Evolutionary conservation across 1,140 invertebrate species (phyloP).

Genomic region (Idris sp.): DNA sequence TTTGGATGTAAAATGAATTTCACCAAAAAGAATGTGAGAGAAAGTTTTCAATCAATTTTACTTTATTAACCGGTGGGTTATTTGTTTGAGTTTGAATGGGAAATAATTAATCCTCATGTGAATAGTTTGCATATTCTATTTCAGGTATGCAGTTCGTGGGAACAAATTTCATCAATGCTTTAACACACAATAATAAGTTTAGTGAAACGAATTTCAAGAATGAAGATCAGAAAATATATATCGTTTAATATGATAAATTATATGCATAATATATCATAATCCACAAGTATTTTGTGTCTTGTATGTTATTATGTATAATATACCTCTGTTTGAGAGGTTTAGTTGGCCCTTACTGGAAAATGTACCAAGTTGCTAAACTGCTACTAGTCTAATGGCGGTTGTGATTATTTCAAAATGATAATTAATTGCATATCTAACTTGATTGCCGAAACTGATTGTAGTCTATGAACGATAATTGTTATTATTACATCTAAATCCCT

Average conservation of each 20-base stretch:
- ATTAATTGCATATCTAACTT: conserved; percentile 29
- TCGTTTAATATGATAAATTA: conserved; percentile 20
- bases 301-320: conserved; percentile 10
- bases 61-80: no score
- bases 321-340: conserved; percentile 17
- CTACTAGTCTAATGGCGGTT: conserved; percentile 26
- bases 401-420: conserved; percentile 29
- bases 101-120: no score
- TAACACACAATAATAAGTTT: background rate
- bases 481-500: no score
- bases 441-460: conserved; percentile 36
- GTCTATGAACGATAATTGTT: no score
- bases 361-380: conserved; percentile 29
- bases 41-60: no score
- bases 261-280: conserved; percentile 26
- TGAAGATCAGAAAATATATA: background rate
- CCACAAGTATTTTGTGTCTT: background rate
- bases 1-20: no score
- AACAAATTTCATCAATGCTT: no score
- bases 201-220: conserved; percentile 10
- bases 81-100: no score
- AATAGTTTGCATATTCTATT: no score
- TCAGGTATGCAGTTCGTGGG: no score
- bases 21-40: no score
- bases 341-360: conserved; percentile 39